These are phyloP conservation scores for Pterostichus madidus DNA, from an alignment of 2,888 invertebrate species.

Conservation along the genomic window DNA sequence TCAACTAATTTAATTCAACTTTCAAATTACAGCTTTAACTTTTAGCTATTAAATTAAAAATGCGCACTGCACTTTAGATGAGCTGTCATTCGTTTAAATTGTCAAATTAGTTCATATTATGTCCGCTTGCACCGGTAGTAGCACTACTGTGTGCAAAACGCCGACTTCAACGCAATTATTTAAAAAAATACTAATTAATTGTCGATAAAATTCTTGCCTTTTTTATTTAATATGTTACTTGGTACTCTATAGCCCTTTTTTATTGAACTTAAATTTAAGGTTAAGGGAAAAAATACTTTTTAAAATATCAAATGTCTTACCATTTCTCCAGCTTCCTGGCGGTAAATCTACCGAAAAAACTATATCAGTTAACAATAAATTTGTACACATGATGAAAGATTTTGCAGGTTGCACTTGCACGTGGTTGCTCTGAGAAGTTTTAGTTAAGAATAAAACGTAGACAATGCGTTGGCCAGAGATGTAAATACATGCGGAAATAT, in stretches of 20 bases:
- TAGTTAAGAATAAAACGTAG: conserved; percentile 28
- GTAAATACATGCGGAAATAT: conserved; percentile 41
- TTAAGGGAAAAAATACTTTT: neutral
- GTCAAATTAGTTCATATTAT: conserved; percentile 19
- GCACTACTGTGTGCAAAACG: conserved; percentile 3
- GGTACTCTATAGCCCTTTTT: too few relatives aligned
- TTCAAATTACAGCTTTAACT: too few relatives aligned
- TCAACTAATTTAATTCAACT: too few relatives aligned
- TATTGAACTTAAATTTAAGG: too few relatives aligned
- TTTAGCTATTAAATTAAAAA: neutral
- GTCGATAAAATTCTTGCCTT: too few relatives aligned
- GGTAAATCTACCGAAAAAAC: conserved; percentile 24
- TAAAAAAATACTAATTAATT: neutral
- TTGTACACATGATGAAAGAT: conserved; percentile 21
- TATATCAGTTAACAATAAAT: conserved; percentile 34
- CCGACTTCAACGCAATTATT: neutral
- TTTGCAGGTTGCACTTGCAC: conserved; percentile 30
- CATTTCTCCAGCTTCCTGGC: conserved; percentile 27
- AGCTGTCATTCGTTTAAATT: conserved; percentile 23
- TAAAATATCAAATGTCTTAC: conserved; percentile 14
- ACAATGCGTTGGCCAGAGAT: conserved; percentile 12
- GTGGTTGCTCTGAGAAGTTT: conserved; percentile 30
- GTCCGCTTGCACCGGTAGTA: neutral
- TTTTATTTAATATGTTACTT: too few relatives aligned
- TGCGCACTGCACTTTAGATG: conserved; percentile 28